These are phyloP conservation scores for Coenonympha arcania DNA, from an alignment of 2,888 invertebrate genomes.

Conservation along the genomic window DNA sequence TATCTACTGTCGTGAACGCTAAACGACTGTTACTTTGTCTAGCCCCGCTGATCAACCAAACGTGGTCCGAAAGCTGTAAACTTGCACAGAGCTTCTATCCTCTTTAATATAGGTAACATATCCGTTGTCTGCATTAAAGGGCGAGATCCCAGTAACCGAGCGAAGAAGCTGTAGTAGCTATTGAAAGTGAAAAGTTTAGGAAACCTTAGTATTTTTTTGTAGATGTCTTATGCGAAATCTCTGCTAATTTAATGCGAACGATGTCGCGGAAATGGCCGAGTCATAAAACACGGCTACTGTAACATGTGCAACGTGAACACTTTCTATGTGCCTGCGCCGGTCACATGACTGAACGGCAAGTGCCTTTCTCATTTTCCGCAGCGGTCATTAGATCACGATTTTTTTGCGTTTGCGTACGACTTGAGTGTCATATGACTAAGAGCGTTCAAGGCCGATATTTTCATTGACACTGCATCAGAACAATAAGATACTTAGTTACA, in stretches of 20 bases:
- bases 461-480: neutral
- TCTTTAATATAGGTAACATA: no score
- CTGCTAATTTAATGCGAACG: neutral
- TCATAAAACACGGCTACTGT: neutral
- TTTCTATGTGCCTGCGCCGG: conserved; percentile 28
- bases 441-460: conserved; percentile 7
- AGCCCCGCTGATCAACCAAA: no score
- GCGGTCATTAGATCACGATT: conserved; percentile 7
- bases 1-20: no score
- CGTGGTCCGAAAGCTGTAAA: no score
- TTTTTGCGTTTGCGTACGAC: conserved; percentile 7
- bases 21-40: no score
- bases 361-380: conserved; percentile 31
- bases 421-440: conserved; percentile 7
- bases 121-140: no score
- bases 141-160: no score
- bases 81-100: no score
- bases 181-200: no score
- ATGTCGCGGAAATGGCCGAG: neutral
- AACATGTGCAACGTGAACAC: conserved; percentile 16
- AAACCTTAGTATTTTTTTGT: no score
- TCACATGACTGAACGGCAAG: conserved; percentile 35
- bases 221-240: neutral
- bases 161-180: no score
- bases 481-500: neutral